Conservation (phyloP, 2,113 vertebrate species). For the Stictonetta naevosa region DNA sequence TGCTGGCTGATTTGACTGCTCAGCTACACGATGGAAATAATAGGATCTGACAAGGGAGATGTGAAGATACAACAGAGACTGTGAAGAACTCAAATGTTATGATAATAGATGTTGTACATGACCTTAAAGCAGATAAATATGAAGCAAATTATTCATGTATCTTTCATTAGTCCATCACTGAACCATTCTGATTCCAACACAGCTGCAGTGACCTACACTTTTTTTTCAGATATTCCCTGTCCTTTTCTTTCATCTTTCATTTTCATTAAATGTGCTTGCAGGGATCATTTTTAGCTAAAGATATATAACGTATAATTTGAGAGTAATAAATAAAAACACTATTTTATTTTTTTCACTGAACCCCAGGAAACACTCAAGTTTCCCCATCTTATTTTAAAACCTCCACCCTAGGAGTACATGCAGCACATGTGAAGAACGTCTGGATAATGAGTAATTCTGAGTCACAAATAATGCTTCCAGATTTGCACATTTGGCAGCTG, state of each 20-base stretch:
- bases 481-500: slow-evolving; percentile 52
- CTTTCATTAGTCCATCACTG: slow-evolving; percentile 37
- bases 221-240: slow-evolving; percentile 11
- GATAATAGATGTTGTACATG: slow-evolving; percentile 48
- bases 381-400: slow-evolving; percentile 31
- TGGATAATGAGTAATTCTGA: slow-evolving; percentile 70
- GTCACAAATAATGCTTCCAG: slow-evolving; percentile 56
- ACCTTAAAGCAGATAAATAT: slow-evolving; percentile 59
- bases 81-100: slow-evolving; percentile 41
- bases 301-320: neutral
- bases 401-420: slow-evolving; percentile 50
- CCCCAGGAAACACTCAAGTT: neutral
- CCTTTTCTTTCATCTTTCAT: neutral
- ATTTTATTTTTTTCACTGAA: neutral
- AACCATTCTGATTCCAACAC: slow-evolving; percentile 35
- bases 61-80: slow-evolving; percentile 53
- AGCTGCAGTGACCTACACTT: slow-evolving; percentile 33
- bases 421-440: slow-evolving; percentile 50
- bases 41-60: slow-evolving; percentile 52
- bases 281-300: slow-evolving; percentile 1
- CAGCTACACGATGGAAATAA: slow-evolving; percentile 39
- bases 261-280: neutral
- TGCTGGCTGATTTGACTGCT: slow-evolving; percentile 22
- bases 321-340: slow-evolving; percentile 6
- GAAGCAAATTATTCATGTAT: slow-evolving; percentile 52